A percentile compares a stretch with the other conserved stretches of the same genome.
These are phyloP conservation scores for Danio choprae DNA, from an alignment of 2,797 vertebrate genomes.

Conservation along the genomic window DNA sequence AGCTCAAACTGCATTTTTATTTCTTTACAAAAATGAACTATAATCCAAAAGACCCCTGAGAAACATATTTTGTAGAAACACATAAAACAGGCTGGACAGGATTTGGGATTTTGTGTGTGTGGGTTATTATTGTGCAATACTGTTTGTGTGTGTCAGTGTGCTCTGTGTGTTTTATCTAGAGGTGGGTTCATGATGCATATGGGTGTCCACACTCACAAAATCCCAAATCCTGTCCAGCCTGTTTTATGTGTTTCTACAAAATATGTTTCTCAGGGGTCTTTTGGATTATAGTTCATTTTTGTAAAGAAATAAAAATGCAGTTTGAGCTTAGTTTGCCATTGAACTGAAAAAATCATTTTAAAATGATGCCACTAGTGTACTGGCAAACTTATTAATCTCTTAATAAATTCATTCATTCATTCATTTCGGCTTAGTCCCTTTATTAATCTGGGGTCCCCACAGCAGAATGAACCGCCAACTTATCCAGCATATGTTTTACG, in stretches of 20 bases:
- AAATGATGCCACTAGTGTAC: not conserved
- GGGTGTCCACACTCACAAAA: conserved; percentile 9
- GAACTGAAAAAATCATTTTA: not conserved
- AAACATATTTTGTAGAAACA: not conserved
- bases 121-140: conserved; percentile 42
- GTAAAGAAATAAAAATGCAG: no score
- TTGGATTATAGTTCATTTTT: conserved; percentile 6
- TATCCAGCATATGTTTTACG: no score
- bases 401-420: no score
- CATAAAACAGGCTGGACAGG: not conserved
- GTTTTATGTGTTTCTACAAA: conserved; percentile 1
- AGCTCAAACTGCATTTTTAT: no score
- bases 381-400: not conserved
- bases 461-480: no score
- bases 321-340: not conserved
- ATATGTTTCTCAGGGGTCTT: not conserved
- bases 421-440: no score
- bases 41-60: not conserved
- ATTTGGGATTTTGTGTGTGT: conserved; percentile 25
- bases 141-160: conserved; percentile 37
- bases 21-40: conserved; percentile 10
- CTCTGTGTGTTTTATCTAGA: conserved; percentile 29
- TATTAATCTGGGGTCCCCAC: no score
- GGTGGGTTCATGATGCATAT: not conserved
- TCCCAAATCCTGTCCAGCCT: not conserved